Evolutionary conservation across 2,888 invertebrate species (phyloP), one percentile per base, ranked within the genome.

Genomic region (Drosophila mulleri): DNA sequence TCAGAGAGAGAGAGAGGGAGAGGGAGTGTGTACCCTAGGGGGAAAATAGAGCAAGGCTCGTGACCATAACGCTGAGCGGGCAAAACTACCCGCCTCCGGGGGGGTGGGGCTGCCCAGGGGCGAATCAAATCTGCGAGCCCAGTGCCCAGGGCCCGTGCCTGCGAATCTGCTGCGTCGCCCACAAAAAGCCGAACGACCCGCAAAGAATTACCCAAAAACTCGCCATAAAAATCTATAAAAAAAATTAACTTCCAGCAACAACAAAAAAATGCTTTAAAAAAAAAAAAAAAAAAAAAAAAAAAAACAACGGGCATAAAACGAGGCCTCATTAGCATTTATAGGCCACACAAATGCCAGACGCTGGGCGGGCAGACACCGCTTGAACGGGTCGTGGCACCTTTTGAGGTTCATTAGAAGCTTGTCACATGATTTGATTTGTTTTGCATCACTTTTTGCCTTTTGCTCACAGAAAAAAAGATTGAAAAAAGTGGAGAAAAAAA

Each of bases 391-490:
- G 57, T 45, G 44, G 35, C 82, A 70, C 72, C 61, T 72, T 73
- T 72, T 60, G 59, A 72, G 84, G 88, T 85, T 85, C 84, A 85
- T 85, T 85, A 88, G 84, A 85, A 85, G 70, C 88, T 88, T 85
- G 88, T 85, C 84, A 85, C 88, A 88, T 88, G 88, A 88, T 85
- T 85, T 83, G 88, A 79, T 85, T 88, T 83, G 78, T 77, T 67
- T 65, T 58, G 62, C 56, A 54, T 60, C 61, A 29, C 45, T 62
- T 47, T 35, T 18, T 32, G 20, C 29, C 7, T 29, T 20, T 44
- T 6, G 14, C 42, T 48, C 48, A 7, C 11, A 44, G 56, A 53
- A 16, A n/a, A 45, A 26, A 52, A 45, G 8, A 23, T 52, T 47
- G 29, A 44, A 52, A 74, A 50, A 48, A 9, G 32, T 35, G 8